A percentile compares a stretch with the other conserved stretches of the same genome.
phyloP scores from a whole-genome alignment of 2,113 vertebrate genomes.

The Perca schrenkii region DNA sequence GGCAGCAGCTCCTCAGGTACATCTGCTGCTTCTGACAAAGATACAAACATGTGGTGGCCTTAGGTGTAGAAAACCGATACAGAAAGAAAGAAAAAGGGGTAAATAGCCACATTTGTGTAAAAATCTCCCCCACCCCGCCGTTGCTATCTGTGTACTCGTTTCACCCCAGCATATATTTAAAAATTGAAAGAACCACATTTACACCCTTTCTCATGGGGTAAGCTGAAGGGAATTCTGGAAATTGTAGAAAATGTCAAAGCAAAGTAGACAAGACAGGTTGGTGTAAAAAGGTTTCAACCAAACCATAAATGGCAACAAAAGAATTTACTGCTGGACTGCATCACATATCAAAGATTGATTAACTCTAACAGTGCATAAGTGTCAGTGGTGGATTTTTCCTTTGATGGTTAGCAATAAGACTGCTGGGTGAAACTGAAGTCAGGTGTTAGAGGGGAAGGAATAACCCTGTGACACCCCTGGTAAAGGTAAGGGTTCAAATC shows the following conservation, averaged over 20 bases:
- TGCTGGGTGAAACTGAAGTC: not conserved
- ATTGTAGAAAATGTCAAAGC: not conserved
- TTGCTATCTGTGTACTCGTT: not conserved
- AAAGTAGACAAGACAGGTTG: conserved; percentile 3
- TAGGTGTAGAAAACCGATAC: not conserved
- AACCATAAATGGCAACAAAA: conserved; percentile 8
- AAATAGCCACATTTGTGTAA: not conserved
- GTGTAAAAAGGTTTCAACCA: not conserved
- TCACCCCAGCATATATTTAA: not conserved
- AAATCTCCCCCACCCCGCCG: not conserved
- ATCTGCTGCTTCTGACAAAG: conserved; percentile 4
- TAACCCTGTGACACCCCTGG: not conserved
- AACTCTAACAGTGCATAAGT: not conserved
- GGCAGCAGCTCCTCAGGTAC: conserved; percentile 95
- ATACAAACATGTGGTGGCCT: not conserved
- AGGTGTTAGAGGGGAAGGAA: not conserved
- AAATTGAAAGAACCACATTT: not conserved
- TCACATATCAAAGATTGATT: not conserved
- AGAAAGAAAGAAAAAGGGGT: not conserved
- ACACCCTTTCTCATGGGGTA: not conserved
- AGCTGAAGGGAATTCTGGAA: conserved; percentile 7
- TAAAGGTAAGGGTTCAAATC: not conserved
- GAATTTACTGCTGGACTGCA: not conserved
- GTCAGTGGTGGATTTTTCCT: not conserved
- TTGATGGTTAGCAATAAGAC: not conserved